These are phyloP conservation scores for Hesperia comma DNA, from an alignment of 2,888 invertebrate genomes.

Conservation along the genomic window DNA sequence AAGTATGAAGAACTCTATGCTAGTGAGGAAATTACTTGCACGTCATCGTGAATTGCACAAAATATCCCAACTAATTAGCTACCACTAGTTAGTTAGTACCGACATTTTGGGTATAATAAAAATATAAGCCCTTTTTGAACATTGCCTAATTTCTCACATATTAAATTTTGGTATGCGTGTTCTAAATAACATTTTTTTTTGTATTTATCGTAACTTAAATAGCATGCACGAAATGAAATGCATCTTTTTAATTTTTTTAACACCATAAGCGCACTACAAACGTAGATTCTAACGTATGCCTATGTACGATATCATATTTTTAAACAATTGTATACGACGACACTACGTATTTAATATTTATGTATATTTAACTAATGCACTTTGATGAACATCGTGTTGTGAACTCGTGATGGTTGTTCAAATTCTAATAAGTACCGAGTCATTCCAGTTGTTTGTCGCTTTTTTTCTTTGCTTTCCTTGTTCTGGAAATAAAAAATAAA, in stretches of 20 bases:
- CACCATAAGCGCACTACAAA: constrained; percentile 5
- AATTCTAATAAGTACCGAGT: background rate
- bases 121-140: background rate
- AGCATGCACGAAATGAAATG: background rate
- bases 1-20: constrained; percentile 7
- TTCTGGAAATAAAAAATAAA: background rate
- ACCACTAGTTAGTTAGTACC: constrained; percentile 2
- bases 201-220: background rate
- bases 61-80: background rate
- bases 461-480: background rate
- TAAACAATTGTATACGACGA: constrained; percentile 7
- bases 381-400: constrained; percentile 6
- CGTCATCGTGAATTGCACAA: constrained; percentile 8
- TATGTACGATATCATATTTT: constrained; percentile 1
- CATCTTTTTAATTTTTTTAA: background rate
- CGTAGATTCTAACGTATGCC: constrained; percentile 9
- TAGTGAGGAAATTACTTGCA: background rate
- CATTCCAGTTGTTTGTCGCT: too few relatives aligned
- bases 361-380: constrained; percentile 12
- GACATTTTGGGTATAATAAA: background rate
- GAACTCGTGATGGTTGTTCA: background rate
- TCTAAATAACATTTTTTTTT: background rate
- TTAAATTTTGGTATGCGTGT: constrained; percentile 13
- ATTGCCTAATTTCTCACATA: constrained; percentile 7
- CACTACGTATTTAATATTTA: constrained; percentile 5